phyloP scores from a whole-genome alignment of 2,113 vertebrate genomes.

The Leptobrachium leishanense region DNA sequence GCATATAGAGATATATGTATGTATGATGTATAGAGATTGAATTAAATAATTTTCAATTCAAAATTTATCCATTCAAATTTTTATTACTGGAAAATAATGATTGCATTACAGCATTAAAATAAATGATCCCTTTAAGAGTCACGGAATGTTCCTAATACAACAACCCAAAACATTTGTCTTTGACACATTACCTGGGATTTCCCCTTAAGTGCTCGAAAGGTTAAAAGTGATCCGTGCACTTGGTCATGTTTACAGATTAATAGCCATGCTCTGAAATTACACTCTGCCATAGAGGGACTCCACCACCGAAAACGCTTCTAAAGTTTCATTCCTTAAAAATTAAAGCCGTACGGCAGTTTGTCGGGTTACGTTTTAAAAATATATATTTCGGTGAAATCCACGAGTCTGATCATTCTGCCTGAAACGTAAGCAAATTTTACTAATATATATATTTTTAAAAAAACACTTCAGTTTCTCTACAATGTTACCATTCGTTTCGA shows the following conservation, averaged over 20 bases:
- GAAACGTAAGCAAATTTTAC: no score
- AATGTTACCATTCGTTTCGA: no score
- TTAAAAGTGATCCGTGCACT: conserved; percentile 26
- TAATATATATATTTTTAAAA: no score
- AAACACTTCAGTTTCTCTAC: no score
- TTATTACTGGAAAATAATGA: neutral
- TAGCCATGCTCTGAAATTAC: conserved; percentile 20
- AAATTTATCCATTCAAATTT: no score
- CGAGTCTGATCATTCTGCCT: no score
- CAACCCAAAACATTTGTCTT: neutral
- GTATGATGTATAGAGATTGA: no score
- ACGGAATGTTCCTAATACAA: conserved; percentile 1
- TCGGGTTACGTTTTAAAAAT: no score
- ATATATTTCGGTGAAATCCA: no score
- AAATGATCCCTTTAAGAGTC: neutral
- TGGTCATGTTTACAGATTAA: neutral
- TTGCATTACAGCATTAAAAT: neutral
- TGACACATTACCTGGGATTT: conserved; percentile 19
- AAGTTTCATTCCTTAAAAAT: neutral
- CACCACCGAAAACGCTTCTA: neutral
- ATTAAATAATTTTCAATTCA: no score
- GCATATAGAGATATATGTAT: no score
- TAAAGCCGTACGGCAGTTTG: no score
- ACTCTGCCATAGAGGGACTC: neutral
- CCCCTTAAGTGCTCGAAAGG: conserved; percentile 16